Conservation (phyloP, 2,888 invertebrate species). For the Drosophila anomelani region DNA sequence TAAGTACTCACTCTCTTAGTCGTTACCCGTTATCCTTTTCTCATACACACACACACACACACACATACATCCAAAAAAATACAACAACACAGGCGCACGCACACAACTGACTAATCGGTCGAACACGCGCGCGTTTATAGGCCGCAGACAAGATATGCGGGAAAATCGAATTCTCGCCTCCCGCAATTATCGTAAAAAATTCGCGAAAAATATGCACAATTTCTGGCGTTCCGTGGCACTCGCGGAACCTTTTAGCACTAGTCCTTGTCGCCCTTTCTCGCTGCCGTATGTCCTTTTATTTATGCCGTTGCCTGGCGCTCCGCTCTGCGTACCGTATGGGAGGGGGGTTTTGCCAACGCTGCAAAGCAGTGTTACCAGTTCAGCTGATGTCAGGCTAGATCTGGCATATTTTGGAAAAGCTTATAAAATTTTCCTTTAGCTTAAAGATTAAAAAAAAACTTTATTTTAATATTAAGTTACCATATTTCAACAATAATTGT, state of each 20-base stretch:
- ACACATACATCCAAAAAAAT: slow-evolving; percentile 32
- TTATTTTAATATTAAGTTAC: background rate
- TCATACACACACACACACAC: slow-evolving; percentile 32
- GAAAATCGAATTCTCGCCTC: slow-evolving; percentile 24
- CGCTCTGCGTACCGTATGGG: slow-evolving; percentile 35
- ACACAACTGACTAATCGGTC: slow-evolving; percentile 23
- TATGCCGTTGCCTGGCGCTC: slow-evolving; percentile 42
- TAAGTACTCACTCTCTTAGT: slow-evolving; percentile 54
- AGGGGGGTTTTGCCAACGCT: slow-evolving; percentile 25
- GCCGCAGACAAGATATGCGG: slow-evolving; percentile 20
- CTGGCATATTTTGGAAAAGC: background rate
- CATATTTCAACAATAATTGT: background rate
- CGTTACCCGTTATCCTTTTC: slow-evolving; percentile 14
- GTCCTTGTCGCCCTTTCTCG: slow-evolving; percentile 4
- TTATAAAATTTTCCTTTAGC: background rate
- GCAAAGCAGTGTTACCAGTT: slow-evolving; percentile 9
- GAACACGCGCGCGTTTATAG: slow-evolving; percentile 47
- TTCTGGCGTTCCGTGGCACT: slow-evolving; percentile 1
- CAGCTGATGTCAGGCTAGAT: background rate
- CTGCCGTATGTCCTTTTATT: slow-evolving; percentile 22
- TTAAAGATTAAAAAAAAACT: background rate
- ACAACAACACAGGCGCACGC: slow-evolving; percentile 23
- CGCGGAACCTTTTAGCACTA: slow-evolving; percentile 11
- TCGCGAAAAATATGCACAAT: background rate
- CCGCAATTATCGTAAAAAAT: slow-evolving; percentile 19